Percentiles rank a stretch among this genome's conserved stretches.
These are phyloP conservation scores for Metopolophium dirhodum DNA, from an alignment of 1,140 invertebrate species.

Conservation along the genomic window DNA sequence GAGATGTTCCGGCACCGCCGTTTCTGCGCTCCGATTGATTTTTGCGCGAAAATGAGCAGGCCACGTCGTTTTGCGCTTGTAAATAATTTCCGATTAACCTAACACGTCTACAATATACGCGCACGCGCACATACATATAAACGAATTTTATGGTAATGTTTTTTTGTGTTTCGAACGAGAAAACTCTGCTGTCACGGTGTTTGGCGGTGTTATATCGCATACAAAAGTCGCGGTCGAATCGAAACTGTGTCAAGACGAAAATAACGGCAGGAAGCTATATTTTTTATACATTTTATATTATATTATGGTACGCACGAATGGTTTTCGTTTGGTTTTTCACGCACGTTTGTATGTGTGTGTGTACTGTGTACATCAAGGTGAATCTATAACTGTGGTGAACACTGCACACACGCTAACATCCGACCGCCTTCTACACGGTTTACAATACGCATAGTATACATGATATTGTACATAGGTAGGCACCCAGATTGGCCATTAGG, in stretches of 20 bases:
- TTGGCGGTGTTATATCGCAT: background rate
- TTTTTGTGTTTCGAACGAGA: background rate
- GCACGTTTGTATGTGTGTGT: background rate
- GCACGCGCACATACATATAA: background rate
- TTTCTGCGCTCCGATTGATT: conserved; percentile 28
- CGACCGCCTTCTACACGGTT: background rate
- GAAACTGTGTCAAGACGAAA: conserved; percentile 48
- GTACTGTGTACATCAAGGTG: background rate
- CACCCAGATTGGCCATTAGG: too few species aligned
- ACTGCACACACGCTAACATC: too few species aligned
- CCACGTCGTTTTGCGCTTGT: background rate
- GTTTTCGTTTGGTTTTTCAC: conserved; percentile 35
- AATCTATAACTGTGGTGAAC: background rate
- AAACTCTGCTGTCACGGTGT: background rate
- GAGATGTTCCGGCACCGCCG: background rate
- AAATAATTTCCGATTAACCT: background rate
- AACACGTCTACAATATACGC: background rate
- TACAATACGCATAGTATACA: background rate
- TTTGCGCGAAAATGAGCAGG: background rate
- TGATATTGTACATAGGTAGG: background rate
- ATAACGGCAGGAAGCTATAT: conserved; percentile 35
- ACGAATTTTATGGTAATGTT: background rate
- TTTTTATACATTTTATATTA: background rate
- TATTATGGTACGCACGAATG: conserved; percentile 17
- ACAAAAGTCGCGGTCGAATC: background rate